Evolutionary conservation across 2,797 vertebrate species (phyloP).

Genomic region (Antrozous pallidus): DNA sequence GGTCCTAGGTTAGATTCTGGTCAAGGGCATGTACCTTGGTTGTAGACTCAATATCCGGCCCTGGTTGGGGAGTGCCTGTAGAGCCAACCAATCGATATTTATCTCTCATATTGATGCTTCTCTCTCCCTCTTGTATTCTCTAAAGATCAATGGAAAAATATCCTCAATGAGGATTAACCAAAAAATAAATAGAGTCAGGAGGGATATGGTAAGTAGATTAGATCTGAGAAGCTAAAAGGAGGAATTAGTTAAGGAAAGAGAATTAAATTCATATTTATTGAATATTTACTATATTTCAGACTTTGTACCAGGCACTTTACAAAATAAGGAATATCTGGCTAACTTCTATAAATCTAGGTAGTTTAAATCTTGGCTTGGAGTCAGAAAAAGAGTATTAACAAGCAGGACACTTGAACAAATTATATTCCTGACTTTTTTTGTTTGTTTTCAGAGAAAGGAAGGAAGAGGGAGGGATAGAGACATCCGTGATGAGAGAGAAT

Average conservation of each 20-base stretch:
- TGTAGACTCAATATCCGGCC: too few species aligned
- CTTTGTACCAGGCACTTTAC: neutral
- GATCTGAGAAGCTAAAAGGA: conserved; percentile 5
- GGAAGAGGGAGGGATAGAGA: too few species aligned
- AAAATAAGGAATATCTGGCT: neutral
- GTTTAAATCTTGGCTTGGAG: neutral
- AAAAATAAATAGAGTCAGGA: neutral
- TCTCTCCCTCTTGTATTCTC: too few species aligned
- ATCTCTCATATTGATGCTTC: too few species aligned
- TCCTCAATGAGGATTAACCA: too few species aligned
- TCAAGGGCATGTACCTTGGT: too few species aligned
- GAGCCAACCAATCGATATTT: too few species aligned
- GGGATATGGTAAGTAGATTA: neutral
- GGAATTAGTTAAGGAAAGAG: neutral
- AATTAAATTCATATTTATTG: neutral
- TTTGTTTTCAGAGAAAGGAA: too few species aligned
- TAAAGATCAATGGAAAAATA: too few species aligned
- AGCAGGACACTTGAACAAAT: neutral
- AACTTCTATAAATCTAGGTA: neutral
- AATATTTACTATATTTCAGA: conserved; percentile 19
- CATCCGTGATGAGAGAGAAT: too few species aligned
- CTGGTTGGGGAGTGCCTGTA: too few species aligned
- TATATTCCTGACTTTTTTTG: neutral
- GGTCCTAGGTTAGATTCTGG: too few species aligned
- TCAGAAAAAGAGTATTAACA: conserved; percentile 6